These are phyloP conservation scores for Oscheius sp. DNA, from an alignment of 2,888 invertebrate species.

Conservation along the genomic window DNA sequence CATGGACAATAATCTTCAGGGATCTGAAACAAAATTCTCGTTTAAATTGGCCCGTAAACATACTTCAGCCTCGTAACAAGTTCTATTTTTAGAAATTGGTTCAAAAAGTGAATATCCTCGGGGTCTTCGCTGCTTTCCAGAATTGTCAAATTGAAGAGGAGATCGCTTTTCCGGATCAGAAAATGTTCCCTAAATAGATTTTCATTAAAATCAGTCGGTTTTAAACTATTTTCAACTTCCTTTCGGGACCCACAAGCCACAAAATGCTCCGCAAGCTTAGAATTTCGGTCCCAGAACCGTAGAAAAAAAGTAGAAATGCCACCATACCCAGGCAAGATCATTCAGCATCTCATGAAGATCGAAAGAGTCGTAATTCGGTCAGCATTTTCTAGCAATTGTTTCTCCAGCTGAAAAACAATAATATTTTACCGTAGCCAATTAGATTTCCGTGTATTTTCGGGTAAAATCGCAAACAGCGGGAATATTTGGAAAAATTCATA, in stretches of 20 bases:
- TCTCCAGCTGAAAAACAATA: slow-evolving; percentile 50
- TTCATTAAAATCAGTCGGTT: too few relatives aligned
- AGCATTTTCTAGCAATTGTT: slow-evolving; percentile 71
- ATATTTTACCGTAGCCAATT: too few relatives aligned
- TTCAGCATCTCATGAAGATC: slow-evolving; percentile 73
- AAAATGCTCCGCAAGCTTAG: too few relatives aligned
- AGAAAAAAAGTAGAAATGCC: too few relatives aligned
- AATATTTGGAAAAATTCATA: too few relatives aligned
- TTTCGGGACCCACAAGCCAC: too few relatives aligned
- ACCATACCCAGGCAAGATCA: slow-evolving; percentile 40
- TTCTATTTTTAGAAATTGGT: slow-evolving; percentile 42
- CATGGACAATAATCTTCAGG: slow-evolving; percentile 68
- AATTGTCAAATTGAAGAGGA: background rate
- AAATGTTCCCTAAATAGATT: slow-evolving; percentile 14
- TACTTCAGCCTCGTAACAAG: slow-evolving; percentile 58
- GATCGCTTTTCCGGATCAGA: background rate
- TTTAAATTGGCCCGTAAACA: too few relatives aligned
- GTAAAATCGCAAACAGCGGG: too few relatives aligned
- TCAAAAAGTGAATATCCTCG: slow-evolving; percentile 17
- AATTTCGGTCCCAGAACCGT: too few relatives aligned
- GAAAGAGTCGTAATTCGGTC: slow-evolving; percentile 74
- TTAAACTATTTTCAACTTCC: too few relatives aligned
- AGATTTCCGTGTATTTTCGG: too few relatives aligned
- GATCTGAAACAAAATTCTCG: too few relatives aligned
- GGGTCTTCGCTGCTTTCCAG: background rate